Evolutionary conservation across 2,113 vertebrate genomes (phyloP).

Genomic region (Tenebrosternarchus preto): DNA sequence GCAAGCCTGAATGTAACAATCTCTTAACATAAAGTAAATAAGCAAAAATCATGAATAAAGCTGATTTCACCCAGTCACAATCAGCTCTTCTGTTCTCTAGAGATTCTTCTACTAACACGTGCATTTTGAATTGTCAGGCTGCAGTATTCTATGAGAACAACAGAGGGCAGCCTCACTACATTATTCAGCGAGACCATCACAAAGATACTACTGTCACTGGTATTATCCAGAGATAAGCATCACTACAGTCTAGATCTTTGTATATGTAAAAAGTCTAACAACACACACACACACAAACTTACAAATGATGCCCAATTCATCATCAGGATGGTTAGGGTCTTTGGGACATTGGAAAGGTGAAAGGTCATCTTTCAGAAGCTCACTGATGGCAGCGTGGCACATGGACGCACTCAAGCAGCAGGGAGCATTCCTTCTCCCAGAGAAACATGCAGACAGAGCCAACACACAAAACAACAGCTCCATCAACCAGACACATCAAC

Average conservation of each 20-base stretch:
- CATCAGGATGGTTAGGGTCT: slow-evolving; percentile 59
- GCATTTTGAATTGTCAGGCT: not conserved
- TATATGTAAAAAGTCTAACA: not conserved
- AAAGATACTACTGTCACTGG: too few relatives aligned
- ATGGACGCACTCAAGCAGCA: slow-evolving; percentile 70
- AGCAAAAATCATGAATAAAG: not conserved
- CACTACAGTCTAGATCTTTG: too few relatives aligned
- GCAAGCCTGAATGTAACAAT: not conserved
- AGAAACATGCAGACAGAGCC: not conserved
- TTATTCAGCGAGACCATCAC: not conserved
- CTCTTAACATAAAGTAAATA: not conserved
- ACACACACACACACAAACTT: slow-evolving; percentile 45
- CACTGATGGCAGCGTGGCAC: slow-evolving; percentile 73
- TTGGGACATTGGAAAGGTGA: slow-evolving; percentile 70
- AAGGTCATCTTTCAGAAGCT: slow-evolving; percentile 76
- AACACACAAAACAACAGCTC: not conserved
- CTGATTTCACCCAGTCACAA: not conserved
- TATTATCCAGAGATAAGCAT: too few relatives aligned
- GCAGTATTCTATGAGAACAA: not conserved
- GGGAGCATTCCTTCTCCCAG: slow-evolving; percentile 71
- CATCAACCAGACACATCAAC: too few relatives aligned
- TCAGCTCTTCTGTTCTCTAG: not conserved
- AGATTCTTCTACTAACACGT: not conserved
- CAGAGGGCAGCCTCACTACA: slow-evolving; percentile 29
- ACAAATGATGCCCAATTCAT: slow-evolving; percentile 67